Evolutionary conservation across 2,888 invertebrate species (phyloP), one percentile per base, ranked within the genome.

Genomic region (Notodonta dromedarius): DNA sequence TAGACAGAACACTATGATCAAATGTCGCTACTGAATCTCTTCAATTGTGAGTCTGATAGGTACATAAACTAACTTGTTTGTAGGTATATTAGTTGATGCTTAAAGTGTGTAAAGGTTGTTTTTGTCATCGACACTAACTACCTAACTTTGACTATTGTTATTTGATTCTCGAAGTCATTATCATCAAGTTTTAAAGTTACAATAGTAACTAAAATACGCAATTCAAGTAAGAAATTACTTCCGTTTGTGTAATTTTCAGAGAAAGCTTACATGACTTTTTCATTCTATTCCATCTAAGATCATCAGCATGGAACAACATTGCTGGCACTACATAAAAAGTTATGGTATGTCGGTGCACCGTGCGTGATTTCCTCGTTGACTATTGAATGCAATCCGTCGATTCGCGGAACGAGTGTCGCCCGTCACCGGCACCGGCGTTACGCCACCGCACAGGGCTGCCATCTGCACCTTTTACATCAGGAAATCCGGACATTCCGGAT

Each of bases 341-440:
- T 57, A 61, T 39, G 57, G 61, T 52, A 62, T 63, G 39, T 52
- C 57, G 56, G 56, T 54, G 48, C 24, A 50, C 50, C 62, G 57
- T 77, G 76, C 62, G 57, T 77, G 76, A 84, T 88, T 86, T 87
- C 80, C 82, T 83, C 80, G 72, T 82, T 80, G 79, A 78, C 71
- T 71, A 78, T 74, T 79, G 79, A 82, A 83, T 82, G 85, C 80
- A 83, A 82, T 85, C 75, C 78, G 70, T 69, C 73, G 67, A 68
- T 91, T 90, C 91, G 81, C 73, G 80, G 90, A 90, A 90, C 70
- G 69, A 74, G 76, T 83, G 86, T 85, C 86, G 56, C 56, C 56
- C 44, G 40, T 44, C 56, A 7, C 44, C 44, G 44, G 42, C 56
- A 16, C 13, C 24, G 32, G 56, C 14, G 82, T 83, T 85, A 80